These are phyloP conservation scores for Nomada flava DNA, from an alignment of 2,888 invertebrate species.

Conservation along the genomic window DNA sequence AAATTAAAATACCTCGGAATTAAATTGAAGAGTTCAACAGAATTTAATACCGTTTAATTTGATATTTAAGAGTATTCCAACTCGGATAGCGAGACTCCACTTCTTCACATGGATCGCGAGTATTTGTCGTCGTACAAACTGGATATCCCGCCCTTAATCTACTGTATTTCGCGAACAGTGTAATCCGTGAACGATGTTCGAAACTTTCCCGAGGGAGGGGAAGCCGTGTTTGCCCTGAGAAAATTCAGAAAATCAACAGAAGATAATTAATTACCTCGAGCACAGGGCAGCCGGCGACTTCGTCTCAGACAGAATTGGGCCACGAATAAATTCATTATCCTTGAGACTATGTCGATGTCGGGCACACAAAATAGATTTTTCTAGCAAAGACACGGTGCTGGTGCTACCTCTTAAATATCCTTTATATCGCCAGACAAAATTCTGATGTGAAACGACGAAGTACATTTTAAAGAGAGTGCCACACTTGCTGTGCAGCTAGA, in stretches of 20 bases:
- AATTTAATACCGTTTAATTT: too few relatives aligned
- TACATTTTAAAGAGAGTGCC: not conserved
- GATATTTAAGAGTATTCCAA: too few relatives aligned
- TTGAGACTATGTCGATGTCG: not conserved
- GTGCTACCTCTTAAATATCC: not conserved
- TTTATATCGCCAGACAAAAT: not conserved
- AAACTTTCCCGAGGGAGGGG: constrained; percentile 2
- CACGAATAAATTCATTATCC: constrained; percentile 39
- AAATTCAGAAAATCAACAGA: constrained; percentile 61
- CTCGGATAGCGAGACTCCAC: too few relatives aligned
- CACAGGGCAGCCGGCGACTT: not conserved
- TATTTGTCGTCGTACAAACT: constrained; percentile 15
- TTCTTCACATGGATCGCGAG: not conserved
- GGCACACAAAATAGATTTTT: constrained; percentile 27
- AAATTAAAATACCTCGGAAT: too few relatives aligned
- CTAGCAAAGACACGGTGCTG: not conserved
- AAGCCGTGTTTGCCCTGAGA: constrained; percentile 36
- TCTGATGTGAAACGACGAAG: not conserved
- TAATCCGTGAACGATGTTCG: constrained; percentile 31
- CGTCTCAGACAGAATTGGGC: constrained; percentile 13
- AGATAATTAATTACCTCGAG: constrained; percentile 50
- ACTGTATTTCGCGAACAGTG: constrained; percentile 37
- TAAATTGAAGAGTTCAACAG: too few relatives aligned
- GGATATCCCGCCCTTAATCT: constrained; percentile 40
- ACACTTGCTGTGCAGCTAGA: too few relatives aligned